Evolutionary conservation across 2,888 invertebrate species (phyloP).

Genomic region (Perizoma affinitatum): DNA sequence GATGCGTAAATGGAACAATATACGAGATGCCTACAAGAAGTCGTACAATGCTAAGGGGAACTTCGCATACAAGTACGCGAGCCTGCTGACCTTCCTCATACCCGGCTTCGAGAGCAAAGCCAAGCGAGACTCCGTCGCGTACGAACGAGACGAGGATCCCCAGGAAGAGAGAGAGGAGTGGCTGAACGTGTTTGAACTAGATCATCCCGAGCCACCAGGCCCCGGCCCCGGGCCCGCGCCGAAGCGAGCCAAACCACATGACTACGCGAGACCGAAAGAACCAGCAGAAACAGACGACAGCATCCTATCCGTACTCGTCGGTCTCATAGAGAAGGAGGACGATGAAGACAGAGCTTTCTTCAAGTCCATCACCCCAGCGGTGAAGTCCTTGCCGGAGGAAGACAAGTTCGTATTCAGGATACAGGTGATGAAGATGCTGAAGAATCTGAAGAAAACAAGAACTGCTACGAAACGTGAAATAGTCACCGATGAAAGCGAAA

Average conservation of each 20-base stretch:
- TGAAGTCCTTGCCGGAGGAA: conserved; percentile 57
- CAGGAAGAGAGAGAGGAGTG: conserved; percentile 49
- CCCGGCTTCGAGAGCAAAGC: conserved; percentile 8
- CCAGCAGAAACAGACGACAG: conserved; percentile 41
- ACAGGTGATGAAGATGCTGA: conserved; percentile 61
- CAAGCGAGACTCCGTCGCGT: conserved; percentile 5
- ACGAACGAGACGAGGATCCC: conserved; percentile 5
- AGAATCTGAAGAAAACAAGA: conserved; percentile 25
- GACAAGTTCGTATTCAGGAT: conserved; percentile 65
- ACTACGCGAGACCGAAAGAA: conserved; percentile 38
- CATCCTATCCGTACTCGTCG: conserved; percentile 54
- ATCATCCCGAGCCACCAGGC: conserved; percentile 40
- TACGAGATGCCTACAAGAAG: conserved; percentile 54
- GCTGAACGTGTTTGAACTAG: conserved; percentile 55
- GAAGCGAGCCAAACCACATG: conserved; percentile 44
- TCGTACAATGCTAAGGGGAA: conserved; percentile 1
- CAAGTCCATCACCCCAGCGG: conserved; percentile 62
- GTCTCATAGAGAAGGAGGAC: conserved; percentile 62
- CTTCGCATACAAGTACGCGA: conserved; percentile 58
- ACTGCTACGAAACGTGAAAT: conserved; percentile 33
- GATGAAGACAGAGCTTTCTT: conserved; percentile 72
- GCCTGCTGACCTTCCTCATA: conserved; percentile 52
- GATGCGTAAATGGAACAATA: conserved; percentile 57
- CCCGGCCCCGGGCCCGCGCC: conserved; percentile 19
- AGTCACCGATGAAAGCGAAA: conserved; percentile 40